phyloP scores from a whole-genome alignment of 1,140 invertebrate genomes.

The Charaxes varanes region DNA sequence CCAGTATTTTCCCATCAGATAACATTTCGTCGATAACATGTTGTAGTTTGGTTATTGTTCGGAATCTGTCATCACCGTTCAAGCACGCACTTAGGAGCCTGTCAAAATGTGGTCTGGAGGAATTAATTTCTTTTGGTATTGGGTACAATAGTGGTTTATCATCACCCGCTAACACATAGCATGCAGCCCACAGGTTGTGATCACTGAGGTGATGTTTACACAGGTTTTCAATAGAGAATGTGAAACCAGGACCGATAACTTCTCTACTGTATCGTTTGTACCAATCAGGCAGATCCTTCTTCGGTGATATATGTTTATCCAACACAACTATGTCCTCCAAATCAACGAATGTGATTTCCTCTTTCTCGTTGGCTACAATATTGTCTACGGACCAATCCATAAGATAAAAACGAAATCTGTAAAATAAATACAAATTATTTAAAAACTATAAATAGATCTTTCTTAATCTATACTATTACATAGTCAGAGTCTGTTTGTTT shows the following conservation, averaged over 20 bases:
- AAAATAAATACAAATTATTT: slow-evolving; percentile 16
- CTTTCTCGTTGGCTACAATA: slow-evolving; percentile 58
- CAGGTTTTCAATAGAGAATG: slow-evolving; percentile 58
- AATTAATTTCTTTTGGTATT: slow-evolving; percentile 46
- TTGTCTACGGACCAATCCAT: slow-evolving; percentile 69
- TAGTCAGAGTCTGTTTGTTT: no score
- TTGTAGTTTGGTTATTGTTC: slow-evolving; percentile 45
- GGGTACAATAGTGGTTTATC: slow-evolving; percentile 51
- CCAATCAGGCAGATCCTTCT: slow-evolving; percentile 49
- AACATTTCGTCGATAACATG: slow-evolving; percentile 55
- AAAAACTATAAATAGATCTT: no score
- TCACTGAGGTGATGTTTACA: slow-evolving; percentile 64
- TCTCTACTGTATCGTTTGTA: slow-evolving; percentile 50
- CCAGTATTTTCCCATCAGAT: slow-evolving; percentile 40
- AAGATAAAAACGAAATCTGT: slow-evolving; percentile 62
- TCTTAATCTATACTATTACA: no score
- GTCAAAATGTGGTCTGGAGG: slow-evolving; percentile 43
- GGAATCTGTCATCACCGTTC: slow-evolving; percentile 49
- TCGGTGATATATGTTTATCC: slow-evolving; percentile 58
- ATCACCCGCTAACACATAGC: slow-evolving; percentile 53
- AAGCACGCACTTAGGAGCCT: slow-evolving; percentile 44
- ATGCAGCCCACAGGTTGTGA: slow-evolving; percentile 63
- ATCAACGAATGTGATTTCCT: slow-evolving; percentile 58
- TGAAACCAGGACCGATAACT: slow-evolving; percentile 39
- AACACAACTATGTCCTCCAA: slow-evolving; percentile 57